These are phyloP conservation scores for Lanius ludovicianus DNA, from an alignment of 2,113 vertebrate species.

Conservation along the genomic window DNA sequence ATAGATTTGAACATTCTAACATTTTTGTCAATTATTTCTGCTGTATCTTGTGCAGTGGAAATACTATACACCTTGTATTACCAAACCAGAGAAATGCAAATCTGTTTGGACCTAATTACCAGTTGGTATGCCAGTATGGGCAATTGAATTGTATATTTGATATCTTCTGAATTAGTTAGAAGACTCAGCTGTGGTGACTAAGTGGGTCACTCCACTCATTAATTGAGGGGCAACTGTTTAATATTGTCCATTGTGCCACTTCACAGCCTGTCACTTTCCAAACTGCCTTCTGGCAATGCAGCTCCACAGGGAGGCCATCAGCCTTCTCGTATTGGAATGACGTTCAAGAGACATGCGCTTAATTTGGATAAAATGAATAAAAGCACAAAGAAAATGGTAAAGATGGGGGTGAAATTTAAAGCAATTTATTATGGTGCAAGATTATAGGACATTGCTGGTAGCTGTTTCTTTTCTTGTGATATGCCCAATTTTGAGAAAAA, in stretches of 20 bases:
- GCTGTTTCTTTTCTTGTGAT: background rate
- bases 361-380: constrained; percentile 13
- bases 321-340: background rate
- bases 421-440: background rate
- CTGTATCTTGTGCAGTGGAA: background rate
- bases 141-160: background rate
- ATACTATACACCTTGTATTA: background rate
- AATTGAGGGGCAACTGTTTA: constrained; percentile 49
- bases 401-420: background rate
- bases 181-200: constrained; percentile 53
- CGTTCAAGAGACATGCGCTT: background rate
- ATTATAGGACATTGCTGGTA: background rate
- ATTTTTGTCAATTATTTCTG: background rate
- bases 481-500: background rate
- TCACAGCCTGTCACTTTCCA: constrained; percentile 50
- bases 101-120: constrained; percentile 13
- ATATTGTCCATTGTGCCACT: constrained; percentile 34
- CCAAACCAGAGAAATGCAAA: background rate
- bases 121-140: constrained; percentile 14
- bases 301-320: constrained; percentile 17
- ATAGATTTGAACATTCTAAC: background rate
- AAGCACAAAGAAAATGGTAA: background rate
- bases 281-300: constrained; percentile 50
- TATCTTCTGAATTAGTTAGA: constrained; percentile 23
- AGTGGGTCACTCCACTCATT: constrained; percentile 56